Evolutionary conservation across 1,140 invertebrate genomes (phyloP).

Genomic region (Aphelinus certus): DNA sequence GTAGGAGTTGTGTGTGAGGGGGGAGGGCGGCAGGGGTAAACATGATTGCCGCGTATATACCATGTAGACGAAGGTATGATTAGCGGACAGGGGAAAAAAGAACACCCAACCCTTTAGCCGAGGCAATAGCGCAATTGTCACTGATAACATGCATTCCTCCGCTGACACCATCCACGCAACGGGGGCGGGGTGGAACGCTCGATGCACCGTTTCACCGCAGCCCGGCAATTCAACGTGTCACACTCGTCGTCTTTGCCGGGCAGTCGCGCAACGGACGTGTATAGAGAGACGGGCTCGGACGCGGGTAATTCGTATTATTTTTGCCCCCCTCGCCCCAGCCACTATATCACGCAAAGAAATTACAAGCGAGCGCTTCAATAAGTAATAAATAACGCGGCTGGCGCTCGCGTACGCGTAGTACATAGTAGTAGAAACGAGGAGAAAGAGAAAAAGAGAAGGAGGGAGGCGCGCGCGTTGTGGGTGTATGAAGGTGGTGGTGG

Average conservation of each 20-base stretch:
- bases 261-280: slow-evolving; percentile 25
- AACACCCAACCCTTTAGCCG: no score
- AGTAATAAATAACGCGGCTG: slow-evolving; percentile 55
- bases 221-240: slow-evolving; percentile 21
- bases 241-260: background rate
- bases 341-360: slow-evolving; percentile 56
- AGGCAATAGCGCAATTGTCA: no score
- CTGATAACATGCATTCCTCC: no score
- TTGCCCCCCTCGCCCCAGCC: slow-evolving; percentile 39
- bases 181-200: slow-evolving; percentile 1
- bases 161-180: no score
- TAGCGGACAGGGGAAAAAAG: no score
- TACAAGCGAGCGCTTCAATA: slow-evolving; percentile 55
- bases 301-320: slow-evolving; percentile 55
- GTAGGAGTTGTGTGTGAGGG: no score
- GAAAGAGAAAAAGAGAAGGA: background rate
- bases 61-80: no score
- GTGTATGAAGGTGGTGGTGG: no score
- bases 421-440: slow-evolving; percentile 35
- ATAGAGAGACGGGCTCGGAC: slow-evolving; percentile 44
- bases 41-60: no score
- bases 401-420: background rate
- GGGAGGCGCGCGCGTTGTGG: no score
- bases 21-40: no score
- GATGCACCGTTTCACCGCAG: slow-evolving; percentile 32